A percentile compares a stretch with the other conserved stretches of the same genome.
Evolutionary conservation across 2,113 vertebrate species (phyloP).

Genomic region (Microcebus lehilahytsara): DNA sequence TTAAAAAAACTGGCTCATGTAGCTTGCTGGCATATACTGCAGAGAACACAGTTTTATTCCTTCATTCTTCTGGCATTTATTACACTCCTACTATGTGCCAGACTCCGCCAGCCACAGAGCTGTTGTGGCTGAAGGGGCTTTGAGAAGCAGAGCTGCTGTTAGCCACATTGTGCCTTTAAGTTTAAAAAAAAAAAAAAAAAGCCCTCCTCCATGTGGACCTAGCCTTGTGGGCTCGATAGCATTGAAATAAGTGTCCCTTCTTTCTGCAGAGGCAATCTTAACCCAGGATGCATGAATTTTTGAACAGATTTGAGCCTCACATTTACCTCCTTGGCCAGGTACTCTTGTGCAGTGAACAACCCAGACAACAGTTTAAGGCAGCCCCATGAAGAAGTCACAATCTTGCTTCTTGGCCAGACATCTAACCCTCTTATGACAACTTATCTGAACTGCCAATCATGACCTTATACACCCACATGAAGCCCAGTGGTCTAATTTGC

Average conservation of each 20-base stretch:
- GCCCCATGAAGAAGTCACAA: neutral
- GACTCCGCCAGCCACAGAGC: neutral
- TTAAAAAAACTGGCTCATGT: neutral
- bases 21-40: neutral
- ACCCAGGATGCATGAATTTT: neutral
- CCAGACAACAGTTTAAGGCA: neutral
- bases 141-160: neutral
- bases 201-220: neutral
- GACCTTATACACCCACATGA: neutral
- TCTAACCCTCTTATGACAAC: neutral
- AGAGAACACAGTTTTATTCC: neutral
- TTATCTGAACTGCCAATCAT: neutral
- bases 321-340: neutral
- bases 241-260: neutral
- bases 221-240: neutral
- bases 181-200: neutral
- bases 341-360: neutral
- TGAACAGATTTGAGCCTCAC: neutral
- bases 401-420: neutral
- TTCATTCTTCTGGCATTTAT: neutral
- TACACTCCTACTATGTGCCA: neutral
- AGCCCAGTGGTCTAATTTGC: neutral
- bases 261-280: neutral
- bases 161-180: neutral
- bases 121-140: neutral